Conservation (phyloP, 2,888 invertebrate genomes). For the Hypercompe scribonia region DNA sequence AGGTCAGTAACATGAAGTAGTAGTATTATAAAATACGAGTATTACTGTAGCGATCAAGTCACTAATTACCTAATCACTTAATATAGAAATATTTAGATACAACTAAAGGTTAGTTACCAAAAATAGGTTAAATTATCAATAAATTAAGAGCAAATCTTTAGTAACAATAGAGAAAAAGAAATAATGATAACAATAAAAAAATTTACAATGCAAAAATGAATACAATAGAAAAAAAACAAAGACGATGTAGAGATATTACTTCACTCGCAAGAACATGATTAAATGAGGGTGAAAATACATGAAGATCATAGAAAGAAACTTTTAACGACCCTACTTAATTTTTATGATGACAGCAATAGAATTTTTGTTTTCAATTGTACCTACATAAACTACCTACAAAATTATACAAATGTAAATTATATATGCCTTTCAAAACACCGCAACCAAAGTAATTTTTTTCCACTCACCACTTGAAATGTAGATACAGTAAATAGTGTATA, state of each 20-base stretch:
- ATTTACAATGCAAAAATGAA: too few species aligned
- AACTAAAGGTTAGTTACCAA: constrained; percentile 57
- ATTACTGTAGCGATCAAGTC: constrained; percentile 40
- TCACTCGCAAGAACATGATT: too few species aligned
- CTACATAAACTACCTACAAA: too few species aligned
- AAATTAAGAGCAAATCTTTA: background rate
- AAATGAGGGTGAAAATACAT: too few species aligned
- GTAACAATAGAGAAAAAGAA: background rate
- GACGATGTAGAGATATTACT: background rate
- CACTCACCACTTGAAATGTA: background rate
- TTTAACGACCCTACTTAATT: too few species aligned
- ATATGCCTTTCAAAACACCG: background rate
- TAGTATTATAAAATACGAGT: constrained; percentile 43
- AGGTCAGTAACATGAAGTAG: constrained; percentile 29
- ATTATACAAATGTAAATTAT: too few species aligned
- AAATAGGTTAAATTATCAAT: constrained; percentile 28
- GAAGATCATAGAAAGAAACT: too few species aligned
- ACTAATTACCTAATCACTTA: constrained; percentile 33
- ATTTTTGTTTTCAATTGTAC: too few species aligned
- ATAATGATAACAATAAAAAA: too few species aligned
- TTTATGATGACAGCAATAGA: too few species aligned
- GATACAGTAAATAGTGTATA: background rate
- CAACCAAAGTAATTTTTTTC: background rate
- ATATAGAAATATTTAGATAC: constrained; percentile 46
- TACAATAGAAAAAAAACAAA: background rate